Percentiles rank a stretch among this genome's conserved stretches.
phyloP scores from a whole-genome alignment of 2,888 invertebrate species.

The Anaspis maculata region DNA sequence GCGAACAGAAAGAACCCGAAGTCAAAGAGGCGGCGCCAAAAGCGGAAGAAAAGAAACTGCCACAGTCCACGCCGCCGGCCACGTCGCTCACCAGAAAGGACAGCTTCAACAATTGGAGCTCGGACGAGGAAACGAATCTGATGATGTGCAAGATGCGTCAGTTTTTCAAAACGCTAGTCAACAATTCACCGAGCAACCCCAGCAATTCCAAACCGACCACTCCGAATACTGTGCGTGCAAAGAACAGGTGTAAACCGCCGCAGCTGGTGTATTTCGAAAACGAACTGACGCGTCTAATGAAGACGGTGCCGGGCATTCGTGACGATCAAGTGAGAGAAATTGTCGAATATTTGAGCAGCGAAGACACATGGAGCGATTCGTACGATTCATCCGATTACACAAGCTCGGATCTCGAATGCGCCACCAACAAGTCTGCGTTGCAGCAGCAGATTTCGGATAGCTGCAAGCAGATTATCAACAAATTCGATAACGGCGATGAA shows the following conservation, averaged over 20 bases:
- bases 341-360: slow-evolving; percentile 85
- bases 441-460: slow-evolving; percentile 83
- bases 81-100: slow-evolving; percentile 70
- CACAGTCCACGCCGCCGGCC: slow-evolving; percentile 43
- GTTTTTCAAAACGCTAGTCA: slow-evolving; percentile 87
- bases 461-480: slow-evolving; percentile 79
- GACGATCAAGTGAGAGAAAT: slow-evolving; percentile 88
- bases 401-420: slow-evolving; percentile 74
- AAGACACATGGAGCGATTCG: slow-evolving; percentile 90
- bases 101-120: slow-evolving; percentile 90
- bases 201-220: slow-evolving; percentile 50
- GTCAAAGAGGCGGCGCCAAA: slow-evolving; percentile 49
- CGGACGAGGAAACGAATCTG: slow-evolving; percentile 86
- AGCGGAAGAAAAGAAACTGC: slow-evolving; percentile 48
- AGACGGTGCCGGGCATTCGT: slow-evolving; percentile 84
- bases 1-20: slow-evolving; percentile 50
- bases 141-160: slow-evolving; percentile 95
- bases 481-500: slow-evolving; percentile 60
- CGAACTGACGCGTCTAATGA: slow-evolving; percentile 83
- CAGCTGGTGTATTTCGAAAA: slow-evolving; percentile 85
- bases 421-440: slow-evolving; percentile 58
- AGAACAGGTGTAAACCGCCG: slow-evolving; percentile 66
- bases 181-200: slow-evolving; percentile 44
- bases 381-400: slow-evolving; percentile 90
- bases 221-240: slow-evolving; percentile 49